Conservation (phyloP, 1,140 invertebrate species). For the Drosophila sp. region DNA sequence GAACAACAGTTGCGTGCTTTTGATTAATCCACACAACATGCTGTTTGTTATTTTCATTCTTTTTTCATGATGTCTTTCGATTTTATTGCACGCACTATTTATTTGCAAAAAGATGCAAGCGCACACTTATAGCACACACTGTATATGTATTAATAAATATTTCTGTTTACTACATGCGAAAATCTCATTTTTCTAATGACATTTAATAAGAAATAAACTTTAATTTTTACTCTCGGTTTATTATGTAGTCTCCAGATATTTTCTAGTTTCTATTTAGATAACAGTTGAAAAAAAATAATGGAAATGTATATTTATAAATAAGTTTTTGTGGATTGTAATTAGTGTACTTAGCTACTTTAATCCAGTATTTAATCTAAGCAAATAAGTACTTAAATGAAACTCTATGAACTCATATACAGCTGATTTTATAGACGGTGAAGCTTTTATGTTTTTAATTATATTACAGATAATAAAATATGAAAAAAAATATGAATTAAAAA, state of each 20-base stretch:
- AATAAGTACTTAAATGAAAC: background rate
- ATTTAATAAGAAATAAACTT: conserved; percentile 11
- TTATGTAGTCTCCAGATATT: background rate
- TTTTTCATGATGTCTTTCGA: conserved; percentile 37
- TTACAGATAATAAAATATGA: too few species aligned
- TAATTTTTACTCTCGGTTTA: background rate
- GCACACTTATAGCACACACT: conserved; percentile 14
- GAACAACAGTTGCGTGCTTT: conserved; percentile 32
- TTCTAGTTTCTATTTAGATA: background rate
- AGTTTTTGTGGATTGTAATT: too few species aligned
- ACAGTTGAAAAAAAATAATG: too few species aligned
- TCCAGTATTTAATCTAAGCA: background rate
- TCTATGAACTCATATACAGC: background rate
- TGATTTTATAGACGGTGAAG: background rate
- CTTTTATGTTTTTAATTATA: background rate
- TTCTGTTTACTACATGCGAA: background rate
- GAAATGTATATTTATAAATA: background rate
- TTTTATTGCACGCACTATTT: conserved; percentile 68
- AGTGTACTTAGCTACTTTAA: background rate
- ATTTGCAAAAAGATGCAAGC: conserved; percentile 21
- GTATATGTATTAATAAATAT: background rate
- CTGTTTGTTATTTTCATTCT: conserved; percentile 22
- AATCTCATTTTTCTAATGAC: conserved; percentile 18
- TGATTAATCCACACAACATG: conserved; percentile 26
- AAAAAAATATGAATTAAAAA: too few species aligned